Evolutionary conservation across 2,888 invertebrate genomes (phyloP), one percentile per base, ranked within the genome.

Genomic region (Herminia tarsipennalis): DNA sequence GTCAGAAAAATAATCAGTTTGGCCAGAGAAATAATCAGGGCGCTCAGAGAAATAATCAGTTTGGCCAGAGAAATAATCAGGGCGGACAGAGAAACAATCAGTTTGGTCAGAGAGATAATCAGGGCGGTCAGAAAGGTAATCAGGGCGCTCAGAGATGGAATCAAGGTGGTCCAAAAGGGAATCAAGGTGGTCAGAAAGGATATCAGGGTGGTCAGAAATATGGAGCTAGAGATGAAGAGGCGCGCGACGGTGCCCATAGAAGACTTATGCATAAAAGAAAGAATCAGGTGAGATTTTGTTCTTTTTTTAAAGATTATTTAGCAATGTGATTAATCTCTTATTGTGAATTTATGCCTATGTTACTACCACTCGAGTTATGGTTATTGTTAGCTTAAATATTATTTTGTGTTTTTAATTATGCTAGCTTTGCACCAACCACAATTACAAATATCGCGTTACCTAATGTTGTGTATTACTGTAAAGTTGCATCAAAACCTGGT

Each of bases 251-350:
- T 0, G 88, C 88, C 0, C 67, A 73, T 1, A 80, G 88, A 48
- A 72, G 90, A 25, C 50, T 90, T 5, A 73, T 79, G 78, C 73
- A 86, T 44, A 90, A 90, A 46, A 82, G 88, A 46, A 81, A 82
- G 45, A 66, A 56, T 68, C 74, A 81, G 80, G 89, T 89, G 66
- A 44, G 51, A 9, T 8, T 10, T 9, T 17, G 0, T 21, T 13
- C 8, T 3, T 0, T n/a, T n/a, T n/a, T n/a, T n/a, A n/a, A n/a
- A n/a, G n/a, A n/a, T n/a, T n/a, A n/a, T n/a, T n/a, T n/a, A n/a
- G n/a, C n/a, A n/a, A n/a, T n/a, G n/a, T n/a, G n/a, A n/a, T n/a
- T n/a, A n/a, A n/a, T n/a, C n/a, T n/a, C n/a, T n/a, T n/a, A n/a
- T n/a, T n/a, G n/a, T n/a, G n/a, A n/a, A n/a, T n/a, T n/a, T n/a